A percentile compares a stretch with the other conserved stretches of the same genome.
Conservation (phyloP, 2,797 vertebrate genomes). For the Gymnocypris eckloni region DNA sequence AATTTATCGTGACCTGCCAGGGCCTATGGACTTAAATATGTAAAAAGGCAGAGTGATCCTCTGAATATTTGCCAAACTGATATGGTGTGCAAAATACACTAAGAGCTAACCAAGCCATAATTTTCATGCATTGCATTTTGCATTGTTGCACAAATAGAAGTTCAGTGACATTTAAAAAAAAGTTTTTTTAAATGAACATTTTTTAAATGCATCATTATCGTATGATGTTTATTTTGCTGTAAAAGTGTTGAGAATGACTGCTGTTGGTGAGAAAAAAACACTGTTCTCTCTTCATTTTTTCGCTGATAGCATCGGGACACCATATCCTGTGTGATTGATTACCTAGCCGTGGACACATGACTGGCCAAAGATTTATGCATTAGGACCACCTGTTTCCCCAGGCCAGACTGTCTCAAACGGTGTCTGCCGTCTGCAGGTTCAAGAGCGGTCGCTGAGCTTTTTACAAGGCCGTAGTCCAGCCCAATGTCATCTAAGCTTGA, state of each 20-base stretch:
- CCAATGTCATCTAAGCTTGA: constrained; percentile 11
- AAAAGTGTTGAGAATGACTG: background rate
- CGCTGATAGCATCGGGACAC: constrained; percentile 9
- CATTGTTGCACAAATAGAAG: background rate
- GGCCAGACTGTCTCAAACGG: background rate
- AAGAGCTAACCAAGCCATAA: background rate
- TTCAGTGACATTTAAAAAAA: background rate
- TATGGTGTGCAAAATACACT: background rate
- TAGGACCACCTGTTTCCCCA: constrained; percentile 51
- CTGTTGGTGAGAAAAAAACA: background rate
- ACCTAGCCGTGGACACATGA: constrained; percentile 34
- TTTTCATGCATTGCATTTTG: background rate
- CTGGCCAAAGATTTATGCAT: constrained; percentile 51
- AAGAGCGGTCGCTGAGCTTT: constrained; percentile 2
- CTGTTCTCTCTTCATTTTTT: constrained; percentile 3
- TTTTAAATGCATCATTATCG: background rate
- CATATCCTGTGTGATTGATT: constrained; percentile 50
- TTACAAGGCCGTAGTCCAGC: constrained; percentile 7
- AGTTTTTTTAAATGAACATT: too few species aligned
- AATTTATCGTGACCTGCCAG: constrained; percentile 53
- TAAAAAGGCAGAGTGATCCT: constrained; percentile 29
- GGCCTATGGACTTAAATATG: constrained; percentile 47
- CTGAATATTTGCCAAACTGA: background rate
- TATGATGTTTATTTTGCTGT: background rate
- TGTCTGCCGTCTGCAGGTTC: constrained; percentile 11